Conservation (phyloP, 2,797 vertebrate species). For the Diglossa cyanea region DNA sequence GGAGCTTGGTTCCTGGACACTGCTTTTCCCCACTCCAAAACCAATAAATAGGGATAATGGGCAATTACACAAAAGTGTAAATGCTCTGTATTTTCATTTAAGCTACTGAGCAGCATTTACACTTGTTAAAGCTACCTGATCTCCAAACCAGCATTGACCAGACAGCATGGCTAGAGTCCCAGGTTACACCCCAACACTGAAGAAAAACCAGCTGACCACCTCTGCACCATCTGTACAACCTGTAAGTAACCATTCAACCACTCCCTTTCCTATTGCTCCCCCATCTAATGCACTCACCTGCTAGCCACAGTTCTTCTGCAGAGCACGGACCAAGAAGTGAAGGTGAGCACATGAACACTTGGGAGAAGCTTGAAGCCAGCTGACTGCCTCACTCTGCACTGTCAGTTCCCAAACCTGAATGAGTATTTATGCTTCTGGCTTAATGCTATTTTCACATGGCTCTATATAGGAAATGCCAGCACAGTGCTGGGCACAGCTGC, state of each 20-base stretch:
- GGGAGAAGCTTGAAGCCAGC: neutral
- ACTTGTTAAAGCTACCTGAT: neutral
- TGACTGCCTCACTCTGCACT: fast-evolving
- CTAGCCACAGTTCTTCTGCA: neutral
- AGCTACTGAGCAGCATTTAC: neutral
- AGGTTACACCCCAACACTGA: neutral
- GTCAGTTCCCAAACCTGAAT: neutral
- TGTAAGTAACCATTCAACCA: neutral
- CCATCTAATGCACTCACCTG: neutral
- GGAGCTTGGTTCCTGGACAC: neutral
- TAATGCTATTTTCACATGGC: neutral
- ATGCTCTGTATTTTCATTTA: neutral
- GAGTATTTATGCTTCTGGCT: neutral
- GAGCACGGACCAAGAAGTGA: neutral
- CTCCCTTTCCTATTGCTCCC: neutral
- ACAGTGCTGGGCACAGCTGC: neutral
- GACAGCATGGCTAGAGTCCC: fast-evolving
- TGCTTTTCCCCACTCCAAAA: neutral
- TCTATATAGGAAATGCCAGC: neutral
- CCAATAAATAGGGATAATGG: neutral
- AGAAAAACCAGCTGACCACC: neutral
- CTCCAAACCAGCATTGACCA: neutral
- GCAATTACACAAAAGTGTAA: neutral
- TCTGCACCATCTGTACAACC: neutral
- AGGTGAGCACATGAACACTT: neutral